Evolutionary conservation across 2,113 vertebrate genomes (phyloP).

Genomic region (Ondatra zibethicus): DNA sequence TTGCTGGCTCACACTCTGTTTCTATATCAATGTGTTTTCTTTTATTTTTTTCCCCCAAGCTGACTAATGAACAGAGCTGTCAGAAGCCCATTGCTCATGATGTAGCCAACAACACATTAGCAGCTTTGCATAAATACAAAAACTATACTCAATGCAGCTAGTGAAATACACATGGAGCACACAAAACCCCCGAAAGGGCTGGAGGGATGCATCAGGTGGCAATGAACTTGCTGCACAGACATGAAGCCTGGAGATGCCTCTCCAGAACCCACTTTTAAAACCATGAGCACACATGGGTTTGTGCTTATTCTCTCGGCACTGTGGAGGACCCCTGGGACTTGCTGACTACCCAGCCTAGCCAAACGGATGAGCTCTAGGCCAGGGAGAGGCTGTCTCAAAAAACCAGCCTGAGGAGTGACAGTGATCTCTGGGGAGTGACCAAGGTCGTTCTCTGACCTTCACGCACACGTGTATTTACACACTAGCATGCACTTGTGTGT

Average conservation of each 20-base stretch:
- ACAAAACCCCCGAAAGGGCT: background rate
- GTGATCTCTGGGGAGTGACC: background rate
- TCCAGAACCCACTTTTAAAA: background rate
- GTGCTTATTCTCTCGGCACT: background rate
- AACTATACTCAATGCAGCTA: constrained; percentile 35
- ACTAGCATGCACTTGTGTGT: background rate
- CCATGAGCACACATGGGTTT: too few species aligned
- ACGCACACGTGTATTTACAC: background rate
- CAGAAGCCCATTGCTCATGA: constrained; percentile 76
- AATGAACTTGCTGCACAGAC: background rate
- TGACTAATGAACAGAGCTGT: constrained; percentile 79
- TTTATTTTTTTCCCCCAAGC: constrained; percentile 64
- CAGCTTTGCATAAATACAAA: constrained; percentile 69
- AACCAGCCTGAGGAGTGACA: background rate
- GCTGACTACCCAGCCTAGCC: background rate
- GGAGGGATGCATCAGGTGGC: background rate
- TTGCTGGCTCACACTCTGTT: constrained; percentile 67
- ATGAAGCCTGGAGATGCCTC: background rate
- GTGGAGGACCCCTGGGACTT: background rate
- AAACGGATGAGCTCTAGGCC: background rate
- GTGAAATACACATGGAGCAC: constrained; percentile 8
- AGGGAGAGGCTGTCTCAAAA: background rate
- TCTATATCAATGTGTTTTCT: constrained; percentile 77
- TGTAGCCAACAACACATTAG: constrained; percentile 71
- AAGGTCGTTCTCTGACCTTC: background rate